Base-by-base conservation (phyloP, 2,797 vertebrate genomes). In the Halcyon leucocephala region DNA sequence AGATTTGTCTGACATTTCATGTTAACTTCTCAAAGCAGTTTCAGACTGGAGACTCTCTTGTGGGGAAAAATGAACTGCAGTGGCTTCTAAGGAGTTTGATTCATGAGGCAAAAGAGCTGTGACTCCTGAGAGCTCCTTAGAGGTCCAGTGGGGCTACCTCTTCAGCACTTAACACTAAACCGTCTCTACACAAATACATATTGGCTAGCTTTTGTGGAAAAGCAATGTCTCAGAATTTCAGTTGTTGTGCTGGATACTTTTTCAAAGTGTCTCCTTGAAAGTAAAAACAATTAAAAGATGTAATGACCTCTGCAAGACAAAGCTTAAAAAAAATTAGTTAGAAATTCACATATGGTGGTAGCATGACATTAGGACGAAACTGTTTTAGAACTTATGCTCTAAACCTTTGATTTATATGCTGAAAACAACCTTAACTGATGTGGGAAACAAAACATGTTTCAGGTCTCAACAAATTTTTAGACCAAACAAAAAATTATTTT, bases 141-240 rank as follows among this genome's bases (percentile, higher is more conserved):
- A 48, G 28, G 14, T 26, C 9, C 0, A 0, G 11, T 16, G 61
- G 28, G 14, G 16, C 41, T 39, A 14, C 14, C 14, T 41, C 37
- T 49, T 31, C 33, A 57, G 31, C 1, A 1, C 7, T 48, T 64
- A 24, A 9, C 31, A 60, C 37, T 19, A 57, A 89, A 58, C 10
- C 17, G 12, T 35, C 37, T 44, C 41, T 28, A 60, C 35, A 65
- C 21, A 2, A 2, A 2, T 4, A 48, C 1, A 3, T 31, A 12
- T 24, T 44, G 21, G 6, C 8, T 4, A 65, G 28, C 12, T 15
- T 41, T 26, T 33, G 15, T 31, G 70, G 54, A 74, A 35, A 64
- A 62, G 49, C 10, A 31, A 35, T 5, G 14, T 28, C 24, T 41
- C 48, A 51, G 33, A 81, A 44, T 17, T 58, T 55, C 31, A 7